Evolutionary conservation across 2,888 invertebrate species (phyloP).

Genomic region (Aphodius sticticus): DNA sequence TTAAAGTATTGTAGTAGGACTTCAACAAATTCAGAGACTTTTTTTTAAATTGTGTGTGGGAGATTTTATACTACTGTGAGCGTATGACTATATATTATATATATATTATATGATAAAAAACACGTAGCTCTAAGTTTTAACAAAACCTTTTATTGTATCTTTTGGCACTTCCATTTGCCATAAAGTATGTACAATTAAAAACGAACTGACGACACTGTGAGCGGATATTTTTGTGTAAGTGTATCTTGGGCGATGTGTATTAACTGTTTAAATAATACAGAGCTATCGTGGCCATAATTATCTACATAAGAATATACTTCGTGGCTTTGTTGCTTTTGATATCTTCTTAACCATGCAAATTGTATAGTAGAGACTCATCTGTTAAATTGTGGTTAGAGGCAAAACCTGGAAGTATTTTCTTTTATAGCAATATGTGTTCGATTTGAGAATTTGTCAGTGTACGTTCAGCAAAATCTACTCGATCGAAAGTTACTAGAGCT

Average conservation of each 20-base stretch:
- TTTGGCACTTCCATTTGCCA: background rate
- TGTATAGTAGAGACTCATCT: no score
- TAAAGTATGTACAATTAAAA: constrained; percentile 6
- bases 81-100: constrained; percentile 36
- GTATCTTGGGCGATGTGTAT: background rate
- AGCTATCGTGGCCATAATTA: background rate
- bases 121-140: constrained; percentile 35
- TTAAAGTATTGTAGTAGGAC: constrained; percentile 49
- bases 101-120: constrained; percentile 33
- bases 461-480: background rate
- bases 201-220: background rate
- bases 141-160: constrained; percentile 14
- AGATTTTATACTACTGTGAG: constrained; percentile 49
- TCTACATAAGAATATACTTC: no score
- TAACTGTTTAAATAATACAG: background rate
- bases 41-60: constrained; percentile 57
- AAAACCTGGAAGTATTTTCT: background rate
- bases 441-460: background rate
- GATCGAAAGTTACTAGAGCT: constrained; percentile 19
- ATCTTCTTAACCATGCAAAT: no score
- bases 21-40: constrained; percentile 59
- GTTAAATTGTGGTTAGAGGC: no score
- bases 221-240: background rate
- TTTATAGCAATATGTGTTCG: background rate
- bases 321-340: no score